Conservation (phyloP, 1,140 invertebrate genomes). For the Aradophagus sp. region DNA sequence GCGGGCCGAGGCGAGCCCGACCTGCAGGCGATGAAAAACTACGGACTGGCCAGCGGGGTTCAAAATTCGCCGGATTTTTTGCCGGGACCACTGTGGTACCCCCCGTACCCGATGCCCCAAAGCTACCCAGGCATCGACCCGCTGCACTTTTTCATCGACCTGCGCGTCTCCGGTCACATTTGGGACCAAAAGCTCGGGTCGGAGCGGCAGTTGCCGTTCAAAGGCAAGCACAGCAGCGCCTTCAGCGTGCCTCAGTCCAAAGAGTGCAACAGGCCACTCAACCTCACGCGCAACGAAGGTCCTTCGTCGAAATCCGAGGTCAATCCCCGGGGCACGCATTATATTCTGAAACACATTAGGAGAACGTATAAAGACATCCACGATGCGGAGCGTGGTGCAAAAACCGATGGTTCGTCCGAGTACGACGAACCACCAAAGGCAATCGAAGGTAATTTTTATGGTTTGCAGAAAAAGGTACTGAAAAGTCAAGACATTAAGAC, state of each 20-base stretch:
- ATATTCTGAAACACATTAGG: constrained; percentile 72
- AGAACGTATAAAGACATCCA: constrained; percentile 60
- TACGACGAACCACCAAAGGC: too few relatives aligned
- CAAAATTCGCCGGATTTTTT: constrained; percentile 68
- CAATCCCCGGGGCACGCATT: constrained; percentile 69
- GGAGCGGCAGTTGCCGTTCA: constrained; percentile 64
- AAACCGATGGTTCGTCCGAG: too few relatives aligned
- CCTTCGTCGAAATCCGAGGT: constrained; percentile 55
- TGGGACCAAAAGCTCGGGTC: constrained; percentile 80
- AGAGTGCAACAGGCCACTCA: constrained; percentile 66
- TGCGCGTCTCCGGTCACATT: constrained; percentile 86
- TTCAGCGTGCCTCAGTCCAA: constrained; percentile 74
- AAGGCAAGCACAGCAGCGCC: constrained; percentile 72
- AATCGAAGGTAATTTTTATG: too few relatives aligned
- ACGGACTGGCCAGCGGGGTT: constrained; percentile 57
- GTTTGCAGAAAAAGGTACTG: too few relatives aligned
- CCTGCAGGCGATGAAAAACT: constrained; percentile 62
- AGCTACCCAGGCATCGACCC: constrained; percentile 83
- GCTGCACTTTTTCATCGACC: constrained; percentile 86
- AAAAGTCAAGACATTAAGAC: too few relatives aligned
- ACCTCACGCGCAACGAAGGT: constrained; percentile 65
- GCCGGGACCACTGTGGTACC: constrained; percentile 83
- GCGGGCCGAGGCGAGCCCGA: constrained; percentile 54
- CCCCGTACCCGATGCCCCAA: constrained; percentile 81
- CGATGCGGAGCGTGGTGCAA: constrained; percentile 25